Base-by-base conservation (phyloP, 2,113 vertebrate species). In the Microcebus jonahi region DNA sequence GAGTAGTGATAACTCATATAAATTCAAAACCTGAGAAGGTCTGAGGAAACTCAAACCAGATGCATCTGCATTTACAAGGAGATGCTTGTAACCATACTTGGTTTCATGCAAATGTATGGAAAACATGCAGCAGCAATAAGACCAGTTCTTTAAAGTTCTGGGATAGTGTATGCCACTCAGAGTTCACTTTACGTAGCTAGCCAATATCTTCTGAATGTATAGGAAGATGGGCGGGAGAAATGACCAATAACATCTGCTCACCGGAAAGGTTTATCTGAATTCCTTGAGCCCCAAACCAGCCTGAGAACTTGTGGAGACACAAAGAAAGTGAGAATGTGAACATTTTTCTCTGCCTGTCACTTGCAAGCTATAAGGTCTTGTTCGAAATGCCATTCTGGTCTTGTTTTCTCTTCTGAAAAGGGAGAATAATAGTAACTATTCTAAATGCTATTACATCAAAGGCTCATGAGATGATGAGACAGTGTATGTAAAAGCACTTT, bases 31-130 rank as follows among this genome's bases (percentile, higher is more conserved):
- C 23, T 87, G 29, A 17, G 18, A 36, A 87, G 10, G 3, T 75
- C n/a, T 45, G 45, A 83, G 31, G 63, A 92, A 80, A 55, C 7
- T 73, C 15, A 73, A 83, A 68, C 9, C 39, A 93, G 59, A 73
- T 59, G 8, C 2, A 31, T 80, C 8, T 85, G 75, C 50, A 1
- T 84, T 86, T 71, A 57, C 23, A 91, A 55, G 21, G 8, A 61
- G 11, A 55, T 55, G 53, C 17, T 5, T 17, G 53, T 53, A 53
- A 53, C 53, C 53, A 76, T 50, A 27, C 17, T 29, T 61, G n/a
- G 15, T 65, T 23, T 93, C 5, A 71, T 53, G 21, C 13, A 65
- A 92, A 63, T 13, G 36, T 31, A 27, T 21, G 10, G 9, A 88
- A 82, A 75, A 75, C 3, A 4, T 36, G 2, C 4, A 70, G 1